These are phyloP conservation scores for Monoplex corrugatus DNA, from an alignment of 2,888 invertebrate species.

Conservation along the genomic window DNA sequence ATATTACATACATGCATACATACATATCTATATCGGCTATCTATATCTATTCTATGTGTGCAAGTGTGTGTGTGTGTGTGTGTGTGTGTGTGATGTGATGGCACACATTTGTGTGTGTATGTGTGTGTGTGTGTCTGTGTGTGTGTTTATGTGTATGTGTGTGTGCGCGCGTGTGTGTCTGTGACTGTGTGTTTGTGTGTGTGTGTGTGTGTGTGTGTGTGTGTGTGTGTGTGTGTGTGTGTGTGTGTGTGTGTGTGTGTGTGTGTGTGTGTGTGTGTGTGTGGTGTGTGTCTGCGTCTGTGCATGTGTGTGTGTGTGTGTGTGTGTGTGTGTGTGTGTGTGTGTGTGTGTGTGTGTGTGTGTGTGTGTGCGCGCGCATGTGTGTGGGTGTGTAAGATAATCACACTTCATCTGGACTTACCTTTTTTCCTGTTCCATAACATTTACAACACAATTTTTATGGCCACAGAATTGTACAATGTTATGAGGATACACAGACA, in stretches of 20 bases:
- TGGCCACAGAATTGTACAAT: too few species aligned
- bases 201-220: constrained; percentile 18
- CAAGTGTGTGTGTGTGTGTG: constrained; percentile 1
- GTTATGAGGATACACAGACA: too few species aligned
- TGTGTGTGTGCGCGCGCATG: too few species aligned
- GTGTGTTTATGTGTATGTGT: background rate
- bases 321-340: background rate
- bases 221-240: background rate
- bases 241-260: background rate
- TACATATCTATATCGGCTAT: too few species aligned
- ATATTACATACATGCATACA: too few species aligned
- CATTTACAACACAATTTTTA: too few species aligned
- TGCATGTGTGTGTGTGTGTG: background rate
- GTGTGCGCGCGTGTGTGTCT: background rate
- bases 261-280: constrained; percentile 15
- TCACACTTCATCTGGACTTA: too few species aligned
- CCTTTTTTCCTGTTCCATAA: too few species aligned
- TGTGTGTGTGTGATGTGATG: background rate
- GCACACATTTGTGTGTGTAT: background rate
- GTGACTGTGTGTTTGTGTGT: constrained; percentile 6
- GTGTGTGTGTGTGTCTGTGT: background rate
- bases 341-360: too few species aligned
- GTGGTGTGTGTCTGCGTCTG: background rate
- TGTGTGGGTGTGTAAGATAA: too few species aligned
- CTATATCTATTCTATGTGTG: too few species aligned